Base-by-base conservation (phyloP, 2,113 vertebrate species). In the Pyrgilauda ruficollis region DNA sequence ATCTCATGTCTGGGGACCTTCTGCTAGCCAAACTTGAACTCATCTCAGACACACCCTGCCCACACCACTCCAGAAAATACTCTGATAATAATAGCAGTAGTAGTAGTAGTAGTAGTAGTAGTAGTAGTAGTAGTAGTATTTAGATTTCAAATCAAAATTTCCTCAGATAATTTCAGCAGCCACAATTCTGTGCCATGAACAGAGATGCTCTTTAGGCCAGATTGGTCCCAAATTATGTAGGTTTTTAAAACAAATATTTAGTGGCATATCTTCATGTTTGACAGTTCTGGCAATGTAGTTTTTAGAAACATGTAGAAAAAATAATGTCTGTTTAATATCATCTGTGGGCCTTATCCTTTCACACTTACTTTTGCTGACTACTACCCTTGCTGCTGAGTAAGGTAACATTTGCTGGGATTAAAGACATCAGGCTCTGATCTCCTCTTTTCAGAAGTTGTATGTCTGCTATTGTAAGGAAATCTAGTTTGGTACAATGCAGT, bases 1-100 rank as follows among this genome's bases (percentile, higher is more conserved):
- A 68, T 84, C 66, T 59, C 26, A 22, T 0, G 0, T 10, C 63
- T 86, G 3, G 26, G 6, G 5, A 7, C 31, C 41, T 94, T 18
- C 56, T 92, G 26, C 37, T 56, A 92, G 20, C 30, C 22, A 2
- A 0, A 43, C 21, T 61, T 84, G 35, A 67, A 59, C 21, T 81
- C 52, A 50, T 70, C 35, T 74, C 33, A 67, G 64, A 67, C 27
- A 64, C 35, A 53, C 2, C 0, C 26, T 88, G 52, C 21, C 41
- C 21, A 15, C 35, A 58, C 77, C 44, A 63, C 26, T 81, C 35
- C 47, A 68, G 86, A 89, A 84, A 94, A 73, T 46, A 55, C 10
- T 86, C 33, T 53, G 55, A 11, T 23, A 68, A 30, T 27, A 26
- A 19, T 5, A n/a, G 33, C 6, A 41, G n/a, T 5, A 61, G 33